phyloP scores from a whole-genome alignment of 2,113 vertebrate species.

The Gymnorhina tibicen region DNA sequence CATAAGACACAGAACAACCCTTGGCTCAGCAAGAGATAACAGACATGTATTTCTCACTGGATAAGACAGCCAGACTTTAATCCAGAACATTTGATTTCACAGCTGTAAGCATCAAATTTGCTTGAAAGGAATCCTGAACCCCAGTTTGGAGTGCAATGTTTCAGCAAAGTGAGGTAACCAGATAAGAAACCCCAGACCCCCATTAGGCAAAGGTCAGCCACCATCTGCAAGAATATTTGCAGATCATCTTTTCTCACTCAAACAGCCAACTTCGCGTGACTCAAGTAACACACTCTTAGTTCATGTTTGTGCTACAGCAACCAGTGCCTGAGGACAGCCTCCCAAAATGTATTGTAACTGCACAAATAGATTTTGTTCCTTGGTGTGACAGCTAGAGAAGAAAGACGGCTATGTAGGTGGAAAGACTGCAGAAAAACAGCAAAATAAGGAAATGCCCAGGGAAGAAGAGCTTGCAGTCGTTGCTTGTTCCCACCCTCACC shows the following conservation, averaged over 20 bases:
- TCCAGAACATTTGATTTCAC: neutral
- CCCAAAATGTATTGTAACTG: neutral
- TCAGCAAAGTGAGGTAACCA: neutral
- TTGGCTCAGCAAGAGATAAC: neutral
- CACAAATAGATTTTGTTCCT: neutral
- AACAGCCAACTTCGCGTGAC: neutral
- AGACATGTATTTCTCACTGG: neutral
- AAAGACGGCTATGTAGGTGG: fast-evolving
- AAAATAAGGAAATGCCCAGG: neutral
- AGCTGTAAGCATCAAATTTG: neutral
- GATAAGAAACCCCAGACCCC: neutral
- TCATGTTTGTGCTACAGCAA: neutral
- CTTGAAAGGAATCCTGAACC: neutral
- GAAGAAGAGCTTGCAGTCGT: neutral
- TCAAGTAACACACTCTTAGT: neutral
- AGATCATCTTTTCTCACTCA: neutral
- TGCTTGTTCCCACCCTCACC: neutral
- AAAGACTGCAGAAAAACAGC: neutral
- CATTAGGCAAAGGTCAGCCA: neutral
- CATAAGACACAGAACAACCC: neutral
- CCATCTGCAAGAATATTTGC: neutral
- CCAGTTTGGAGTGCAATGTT: neutral
- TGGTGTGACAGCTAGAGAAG: neutral
- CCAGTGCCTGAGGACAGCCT: neutral
- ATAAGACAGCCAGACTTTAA: neutral